Percentiles rank a stretch among this genome's conserved stretches.
Conservation (phyloP, 2,797 vertebrate genomes). For the Buceros bicornis region DNA sequence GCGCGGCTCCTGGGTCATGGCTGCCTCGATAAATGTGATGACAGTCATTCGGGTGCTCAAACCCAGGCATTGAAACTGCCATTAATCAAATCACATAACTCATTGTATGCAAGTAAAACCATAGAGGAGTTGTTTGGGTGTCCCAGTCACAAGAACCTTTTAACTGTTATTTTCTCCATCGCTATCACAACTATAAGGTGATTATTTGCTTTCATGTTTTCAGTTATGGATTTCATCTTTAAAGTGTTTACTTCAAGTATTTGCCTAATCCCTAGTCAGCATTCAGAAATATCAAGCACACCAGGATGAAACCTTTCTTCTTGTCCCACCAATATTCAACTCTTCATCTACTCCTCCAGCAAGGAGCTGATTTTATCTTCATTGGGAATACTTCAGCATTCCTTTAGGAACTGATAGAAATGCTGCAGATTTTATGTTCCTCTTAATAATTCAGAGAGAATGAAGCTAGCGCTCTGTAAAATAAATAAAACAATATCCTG, state of each 20-base stretch:
- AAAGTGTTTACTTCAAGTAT: not conserved
- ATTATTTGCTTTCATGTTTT: not conserved
- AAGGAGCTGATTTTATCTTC: not conserved
- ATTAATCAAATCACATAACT: not conserved
- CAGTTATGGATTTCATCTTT: not conserved
- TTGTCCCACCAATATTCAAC: not conserved
- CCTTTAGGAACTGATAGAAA: not conserved
- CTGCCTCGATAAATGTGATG: not conserved
- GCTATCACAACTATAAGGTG: not conserved
- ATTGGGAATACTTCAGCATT: not conserved
- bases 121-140: not conserved
- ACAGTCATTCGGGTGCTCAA: not conserved
- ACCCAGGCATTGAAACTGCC: not conserved
- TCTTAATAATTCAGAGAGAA: not conserved
- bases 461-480: not conserved
- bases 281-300: not conserved
- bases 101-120: not conserved
- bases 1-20: not conserved
- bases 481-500: not conserved
- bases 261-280: not conserved
- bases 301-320: not conserved
- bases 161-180: not conserved
- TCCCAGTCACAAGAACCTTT: not conserved
- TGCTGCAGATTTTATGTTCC: not conserved
- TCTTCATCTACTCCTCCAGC: not conserved